A percentile compares a stretch with the other conserved stretches of the same genome.
These are phyloP conservation scores for Oxycera nigricornis DNA, from an alignment of 2,888 invertebrate species.

Conservation along the genomic window DNA sequence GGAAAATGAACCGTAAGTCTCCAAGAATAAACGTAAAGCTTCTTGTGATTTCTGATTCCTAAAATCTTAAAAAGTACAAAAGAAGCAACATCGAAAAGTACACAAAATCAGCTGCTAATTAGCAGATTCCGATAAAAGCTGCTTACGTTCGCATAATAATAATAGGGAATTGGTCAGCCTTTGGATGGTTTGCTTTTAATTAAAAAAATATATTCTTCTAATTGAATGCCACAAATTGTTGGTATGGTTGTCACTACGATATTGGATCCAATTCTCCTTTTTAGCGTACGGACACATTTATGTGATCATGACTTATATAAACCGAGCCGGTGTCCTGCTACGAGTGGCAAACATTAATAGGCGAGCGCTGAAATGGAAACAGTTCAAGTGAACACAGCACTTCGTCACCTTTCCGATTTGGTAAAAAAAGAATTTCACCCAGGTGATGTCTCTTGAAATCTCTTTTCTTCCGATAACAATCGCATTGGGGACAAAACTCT, in stretches of 20 bases:
- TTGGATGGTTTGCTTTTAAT: not conserved
- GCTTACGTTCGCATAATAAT: not conserved
- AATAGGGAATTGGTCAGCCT: not conserved
- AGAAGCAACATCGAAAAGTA: not conserved
- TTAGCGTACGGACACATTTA: too few relatives aligned
- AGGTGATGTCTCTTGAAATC: not conserved
- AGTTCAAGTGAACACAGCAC: slow-evolving; percentile 8
- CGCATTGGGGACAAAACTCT: slow-evolving; percentile 6
- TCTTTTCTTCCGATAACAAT: not conserved
- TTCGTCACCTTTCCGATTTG: slow-evolving; percentile 20
- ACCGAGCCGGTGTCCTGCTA: too few relatives aligned
- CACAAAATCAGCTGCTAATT: not conserved
- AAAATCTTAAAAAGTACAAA: not conserved
- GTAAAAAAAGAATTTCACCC: not conserved
- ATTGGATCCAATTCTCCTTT: too few relatives aligned
- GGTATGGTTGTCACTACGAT: too few relatives aligned
- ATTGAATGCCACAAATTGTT: too few relatives aligned
- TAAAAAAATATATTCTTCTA: too few relatives aligned
- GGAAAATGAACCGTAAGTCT: too few relatives aligned
- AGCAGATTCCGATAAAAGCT: not conserved
- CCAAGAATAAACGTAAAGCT: too few relatives aligned
- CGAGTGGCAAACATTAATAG: too few relatives aligned
- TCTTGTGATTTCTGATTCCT: too few relatives aligned
- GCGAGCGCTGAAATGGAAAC: not conserved
- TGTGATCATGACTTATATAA: too few relatives aligned